Conservation (phyloP, 2,113 vertebrate species). For the Ascaphus truei region DNA sequence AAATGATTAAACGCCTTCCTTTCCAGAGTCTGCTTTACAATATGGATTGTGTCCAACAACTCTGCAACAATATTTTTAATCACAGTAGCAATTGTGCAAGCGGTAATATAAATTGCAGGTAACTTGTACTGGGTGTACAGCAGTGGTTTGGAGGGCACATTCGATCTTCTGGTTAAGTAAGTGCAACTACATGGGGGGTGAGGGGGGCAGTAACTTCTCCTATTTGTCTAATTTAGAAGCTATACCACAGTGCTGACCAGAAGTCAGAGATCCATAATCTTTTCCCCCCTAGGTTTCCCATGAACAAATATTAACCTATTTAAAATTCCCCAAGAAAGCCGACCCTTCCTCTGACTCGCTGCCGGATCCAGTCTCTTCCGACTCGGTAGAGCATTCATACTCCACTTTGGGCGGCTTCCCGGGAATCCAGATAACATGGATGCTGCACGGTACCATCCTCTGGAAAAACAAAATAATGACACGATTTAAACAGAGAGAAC, state of each 20-base stretch:
- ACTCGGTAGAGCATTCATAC: conserved; percentile 45
- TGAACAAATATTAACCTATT: background rate
- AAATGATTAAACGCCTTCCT: no score
- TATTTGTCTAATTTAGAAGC: background rate
- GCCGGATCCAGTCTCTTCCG: background rate
- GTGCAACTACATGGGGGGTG: background rate
- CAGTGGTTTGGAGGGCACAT: no score
- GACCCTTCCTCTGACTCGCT: conserved; percentile 39
- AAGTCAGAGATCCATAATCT: background rate
- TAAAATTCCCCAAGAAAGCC: conserved; percentile 35
- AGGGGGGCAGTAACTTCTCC: background rate
- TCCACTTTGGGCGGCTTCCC: conserved; percentile 47
- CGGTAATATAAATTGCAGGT: no score
- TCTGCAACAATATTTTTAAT: no score
- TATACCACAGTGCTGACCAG: background rate
- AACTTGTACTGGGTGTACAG: no score
- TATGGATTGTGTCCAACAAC: no score
- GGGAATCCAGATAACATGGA: conserved; percentile 58
- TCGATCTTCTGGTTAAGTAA: no score
- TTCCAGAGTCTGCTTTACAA: no score
- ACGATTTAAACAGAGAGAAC: background rate
- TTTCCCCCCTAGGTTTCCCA: background rate
- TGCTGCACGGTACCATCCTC: conserved; percentile 56
- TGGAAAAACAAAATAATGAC: conserved; percentile 41
- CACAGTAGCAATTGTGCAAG: no score